Base-by-base conservation (phyloP, 1,140 invertebrate species). In the Bradysia coprophila region DNA sequence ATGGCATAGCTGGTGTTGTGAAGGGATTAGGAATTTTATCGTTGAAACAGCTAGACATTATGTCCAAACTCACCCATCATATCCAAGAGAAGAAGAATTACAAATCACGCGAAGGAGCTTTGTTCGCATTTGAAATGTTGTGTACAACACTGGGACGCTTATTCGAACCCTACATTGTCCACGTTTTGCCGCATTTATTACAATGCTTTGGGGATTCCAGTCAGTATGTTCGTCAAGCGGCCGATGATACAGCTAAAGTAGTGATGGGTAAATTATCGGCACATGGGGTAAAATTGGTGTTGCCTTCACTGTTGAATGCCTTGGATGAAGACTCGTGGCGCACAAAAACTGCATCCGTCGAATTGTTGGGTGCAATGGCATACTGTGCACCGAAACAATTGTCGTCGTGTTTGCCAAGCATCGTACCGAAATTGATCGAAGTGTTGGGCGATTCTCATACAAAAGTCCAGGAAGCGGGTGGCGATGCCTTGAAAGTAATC, bases 111-210 rank as follows among this genome's bases (percentile, higher is more conserved):
- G 93, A 98, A 75, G 92, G 93, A 43, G 91, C 93, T 2, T 61
- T 98, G 18, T 92, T 99, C 68, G 93, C 91, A 1, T 91, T 98
- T 68, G 94, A 98, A 66, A 92, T 96, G 78, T 66, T 99, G 13
- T 98, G 90, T 61, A 80, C 78, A 46, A 91, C 93, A 72, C 67
- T 98, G 48, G 93, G 93, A 0, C 77, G 92, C 43, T 65, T 98
- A 28, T 98, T 98, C 67, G 96, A 99, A 61, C 95, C 95, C 0
- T 99, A 98, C 62, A 91, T 98, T 46, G 89, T 98, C 23, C 88
- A 97, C 58, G 87, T 98, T 28, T 63, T 99, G 41, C 93, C 93
- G 2, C 83, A 96, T 66, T 67, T 99, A 47, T 65, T 99, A 21
- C 70, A 92, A 39, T 97, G 92, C 59, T 97, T 98, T 65, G 94